A percentile compares a stretch with the other conserved stretches of the same genome.
phyloP scores from a whole-genome alignment of 2,888 invertebrate species.

The Nomada ruficornis region DNA sequence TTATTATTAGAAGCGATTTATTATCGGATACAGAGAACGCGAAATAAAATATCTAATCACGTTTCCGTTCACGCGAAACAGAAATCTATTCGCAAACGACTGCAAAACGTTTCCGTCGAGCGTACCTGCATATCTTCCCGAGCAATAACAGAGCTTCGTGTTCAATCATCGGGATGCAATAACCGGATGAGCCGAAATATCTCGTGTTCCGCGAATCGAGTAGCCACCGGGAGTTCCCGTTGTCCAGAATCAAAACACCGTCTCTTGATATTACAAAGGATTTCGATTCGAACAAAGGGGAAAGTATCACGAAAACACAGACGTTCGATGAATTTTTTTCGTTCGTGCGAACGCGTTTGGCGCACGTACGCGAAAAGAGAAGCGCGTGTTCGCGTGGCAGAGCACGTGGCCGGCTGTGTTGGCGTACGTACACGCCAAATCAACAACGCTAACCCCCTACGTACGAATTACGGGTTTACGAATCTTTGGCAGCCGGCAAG shows the following conservation, averaged over 20 bases:
- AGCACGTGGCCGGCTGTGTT: constrained; percentile 73
- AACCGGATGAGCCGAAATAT: neutral
- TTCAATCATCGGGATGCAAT: neutral
- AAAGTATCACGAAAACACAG: neutral
- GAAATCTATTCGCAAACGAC: no score
- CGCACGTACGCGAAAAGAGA: constrained; percentile 44
- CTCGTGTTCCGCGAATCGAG: neutral
- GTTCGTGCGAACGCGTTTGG: constrained; percentile 18
- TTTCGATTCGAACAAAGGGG: neutral
- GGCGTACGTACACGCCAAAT: constrained; percentile 74
- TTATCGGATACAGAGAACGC: no score
- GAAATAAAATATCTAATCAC: no score
- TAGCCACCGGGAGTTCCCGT: neutral
- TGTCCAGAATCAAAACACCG: neutral
- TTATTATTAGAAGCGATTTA: no score
- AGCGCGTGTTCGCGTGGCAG: constrained; percentile 31
- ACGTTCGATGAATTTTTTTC: constrained; percentile 22
- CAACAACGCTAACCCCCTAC: constrained; percentile 75
- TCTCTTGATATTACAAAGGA: no score
- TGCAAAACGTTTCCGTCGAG: no score
- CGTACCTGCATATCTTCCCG: neutral
- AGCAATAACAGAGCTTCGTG: neutral
- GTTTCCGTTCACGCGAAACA: no score
- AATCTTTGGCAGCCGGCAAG: constrained; percentile 77
- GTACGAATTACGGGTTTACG: constrained; percentile 75